These are phyloP conservation scores for Chiloscyllium punctatum DNA, from an alignment of 2,797 vertebrate genomes.

Conservation along the genomic window DNA sequence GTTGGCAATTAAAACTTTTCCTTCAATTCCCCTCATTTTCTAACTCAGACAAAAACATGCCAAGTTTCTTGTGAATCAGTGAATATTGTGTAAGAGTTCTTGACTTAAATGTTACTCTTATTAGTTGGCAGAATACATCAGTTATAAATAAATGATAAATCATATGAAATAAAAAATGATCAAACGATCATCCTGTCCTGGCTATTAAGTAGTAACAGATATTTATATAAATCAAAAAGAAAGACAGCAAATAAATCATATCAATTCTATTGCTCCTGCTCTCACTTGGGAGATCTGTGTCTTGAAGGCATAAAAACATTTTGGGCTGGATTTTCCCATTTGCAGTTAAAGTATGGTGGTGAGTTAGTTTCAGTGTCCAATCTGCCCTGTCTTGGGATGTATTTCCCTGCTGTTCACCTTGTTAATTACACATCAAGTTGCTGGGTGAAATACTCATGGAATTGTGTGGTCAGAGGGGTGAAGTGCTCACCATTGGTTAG, in stretches of 20 bases:
- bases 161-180: neutral
- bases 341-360: too few relatives aligned
- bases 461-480: too few relatives aligned
- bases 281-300: neutral
- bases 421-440: too few relatives aligned
- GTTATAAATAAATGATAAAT: neutral
- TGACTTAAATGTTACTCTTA: neutral
- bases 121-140: neutral
- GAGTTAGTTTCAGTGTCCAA: too few relatives aligned
- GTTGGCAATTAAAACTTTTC: neutral
- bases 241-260: too few relatives aligned
- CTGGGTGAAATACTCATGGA: too few relatives aligned
- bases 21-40: neutral
- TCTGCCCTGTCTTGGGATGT: too few relatives aligned
- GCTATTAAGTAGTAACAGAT: neutral
- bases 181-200: neutral
- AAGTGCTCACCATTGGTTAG: too few relatives aligned
- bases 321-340: neutral
- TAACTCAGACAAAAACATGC: neutral
- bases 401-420: too few relatives aligned
- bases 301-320: neutral
- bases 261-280: neutral
- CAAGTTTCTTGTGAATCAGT: neutral
- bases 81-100: neutral
- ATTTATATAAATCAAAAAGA: neutral